Percentiles rank a stretch among this genome's conserved stretches.
Evolutionary conservation across 2,888 invertebrate species (phyloP).

Genomic region (Lithophane leautieri): DNA sequence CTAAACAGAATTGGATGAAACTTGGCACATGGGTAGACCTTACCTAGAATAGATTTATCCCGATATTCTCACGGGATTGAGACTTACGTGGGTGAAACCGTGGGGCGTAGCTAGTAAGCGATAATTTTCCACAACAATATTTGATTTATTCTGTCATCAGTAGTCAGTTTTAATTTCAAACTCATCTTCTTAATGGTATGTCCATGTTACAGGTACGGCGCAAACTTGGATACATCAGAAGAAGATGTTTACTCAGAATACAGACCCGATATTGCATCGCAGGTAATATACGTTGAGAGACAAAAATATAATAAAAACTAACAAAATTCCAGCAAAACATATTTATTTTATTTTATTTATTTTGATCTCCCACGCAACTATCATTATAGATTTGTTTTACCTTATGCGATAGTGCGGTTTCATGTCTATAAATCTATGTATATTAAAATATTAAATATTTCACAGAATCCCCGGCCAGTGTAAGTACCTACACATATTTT

Average conservation of each 20-base stretch:
- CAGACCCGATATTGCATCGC: background rate
- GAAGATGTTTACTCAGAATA: background rate
- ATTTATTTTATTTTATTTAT: background rate
- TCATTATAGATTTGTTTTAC: background rate
- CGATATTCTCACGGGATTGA: no score
- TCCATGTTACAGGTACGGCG: slow-evolving; percentile 19
- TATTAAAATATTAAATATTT: slow-evolving; percentile 11
- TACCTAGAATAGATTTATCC: no score
- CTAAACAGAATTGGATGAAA: no score
- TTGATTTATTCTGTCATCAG: background rate
- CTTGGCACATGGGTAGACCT: no score
- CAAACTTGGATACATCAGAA: background rate
- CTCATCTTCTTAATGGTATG: background rate
- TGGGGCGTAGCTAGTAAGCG: no score
- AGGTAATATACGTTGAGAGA: background rate
- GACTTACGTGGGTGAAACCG: no score
- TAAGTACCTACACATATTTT: slow-evolving; percentile 19
- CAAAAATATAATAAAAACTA: background rate
- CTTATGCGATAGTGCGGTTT: background rate
- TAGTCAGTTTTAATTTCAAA: background rate
- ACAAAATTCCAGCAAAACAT: no score
- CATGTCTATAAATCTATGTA: background rate
- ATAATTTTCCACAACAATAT: no score
- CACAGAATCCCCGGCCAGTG: slow-evolving; percentile 6
- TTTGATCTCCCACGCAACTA: background rate